These are phyloP conservation scores for Himalopsyche phryganea DNA, from an alignment of 1,140 invertebrate genomes.

Conservation along the genomic window DNA sequence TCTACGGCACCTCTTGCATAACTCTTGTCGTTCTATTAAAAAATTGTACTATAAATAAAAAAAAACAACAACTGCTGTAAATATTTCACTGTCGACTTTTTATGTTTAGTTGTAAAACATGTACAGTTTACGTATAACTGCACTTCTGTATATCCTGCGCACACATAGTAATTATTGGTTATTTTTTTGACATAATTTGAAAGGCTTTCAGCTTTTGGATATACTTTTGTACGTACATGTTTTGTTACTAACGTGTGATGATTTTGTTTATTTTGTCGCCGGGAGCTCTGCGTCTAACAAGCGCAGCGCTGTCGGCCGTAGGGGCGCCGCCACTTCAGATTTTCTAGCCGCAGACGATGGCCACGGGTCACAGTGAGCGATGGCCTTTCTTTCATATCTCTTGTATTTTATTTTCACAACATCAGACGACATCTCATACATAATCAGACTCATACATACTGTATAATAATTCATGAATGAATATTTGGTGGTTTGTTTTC, in stretches of 20 bases:
- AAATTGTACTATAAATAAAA: constrained; percentile 49
- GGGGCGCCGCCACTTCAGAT: constrained; percentile 37
- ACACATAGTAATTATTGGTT: constrained; percentile 43
- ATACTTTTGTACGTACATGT: constrained; percentile 54
- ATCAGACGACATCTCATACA: constrained; percentile 51
- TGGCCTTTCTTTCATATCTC: constrained; percentile 30
- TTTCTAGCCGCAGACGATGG: constrained; percentile 22
- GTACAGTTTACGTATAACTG: constrained; percentile 54
- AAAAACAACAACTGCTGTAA: constrained; percentile 52
- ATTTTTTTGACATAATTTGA: constrained; percentile 52
- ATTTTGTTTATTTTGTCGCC: constrained; percentile 40
- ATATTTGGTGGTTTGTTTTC: constrained; percentile 51
- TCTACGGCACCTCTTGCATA: constrained; percentile 55
- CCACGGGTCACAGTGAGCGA: constrained; percentile 21
- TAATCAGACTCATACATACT: constrained; percentile 37
- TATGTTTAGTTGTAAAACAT: constrained; percentile 59
- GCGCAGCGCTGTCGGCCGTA: constrained; percentile 15
- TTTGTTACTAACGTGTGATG: constrained; percentile 55
- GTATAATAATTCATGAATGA: constrained; percentile 44
- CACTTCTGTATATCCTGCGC: constrained; percentile 57
- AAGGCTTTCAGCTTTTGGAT: constrained; percentile 54
- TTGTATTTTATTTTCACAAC: constrained; percentile 34
- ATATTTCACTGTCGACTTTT: constrained; percentile 52
- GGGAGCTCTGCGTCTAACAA: neutral
- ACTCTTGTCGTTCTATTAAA: constrained; percentile 49